phyloP scores from a whole-genome alignment of 2,797 vertebrate species.

The Falco biarmicus region DNA sequence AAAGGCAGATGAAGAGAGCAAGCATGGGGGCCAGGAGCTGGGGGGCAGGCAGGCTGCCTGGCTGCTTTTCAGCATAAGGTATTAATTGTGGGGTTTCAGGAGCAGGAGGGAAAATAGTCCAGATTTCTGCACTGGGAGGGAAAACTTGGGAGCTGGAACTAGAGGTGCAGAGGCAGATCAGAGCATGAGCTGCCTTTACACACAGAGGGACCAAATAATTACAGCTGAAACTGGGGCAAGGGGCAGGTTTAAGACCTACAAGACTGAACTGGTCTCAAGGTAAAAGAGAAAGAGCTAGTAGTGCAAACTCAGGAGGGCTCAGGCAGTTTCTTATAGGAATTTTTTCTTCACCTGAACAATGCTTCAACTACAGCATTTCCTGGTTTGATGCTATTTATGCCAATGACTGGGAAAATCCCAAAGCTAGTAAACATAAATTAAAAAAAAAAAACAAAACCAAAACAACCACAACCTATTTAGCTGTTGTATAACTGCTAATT shows the following conservation, averaged over 20 bases:
- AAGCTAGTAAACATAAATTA: neutral
- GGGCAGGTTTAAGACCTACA: neutral
- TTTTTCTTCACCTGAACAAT: neutral
- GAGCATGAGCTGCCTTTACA: neutral
- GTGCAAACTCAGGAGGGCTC: neutral
- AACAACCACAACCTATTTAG: neutral
- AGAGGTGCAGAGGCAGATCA: neutral
- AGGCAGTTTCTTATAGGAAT: neutral
- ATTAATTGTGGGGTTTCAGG: neutral
- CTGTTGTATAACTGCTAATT: neutral
- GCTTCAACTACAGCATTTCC: neutral
- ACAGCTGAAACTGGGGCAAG: neutral
- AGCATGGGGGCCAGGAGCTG: rapidly evolving
- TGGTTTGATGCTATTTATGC: neutral
- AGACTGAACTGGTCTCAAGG: neutral
- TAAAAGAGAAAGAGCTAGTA: neutral
- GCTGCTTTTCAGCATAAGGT: neutral
- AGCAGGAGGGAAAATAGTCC: neutral
- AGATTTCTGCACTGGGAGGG: neutral
- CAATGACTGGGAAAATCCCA: neutral
- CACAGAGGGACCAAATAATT: neutral
- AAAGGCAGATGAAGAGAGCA: neutral
- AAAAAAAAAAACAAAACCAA: neutral
- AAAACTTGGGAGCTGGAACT: neutral
- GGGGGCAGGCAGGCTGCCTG: neutral